These are phyloP conservation scores for Scaptomyza hsui DNA, from an alignment of 1,140 invertebrate species.

Conservation along the genomic window DNA sequence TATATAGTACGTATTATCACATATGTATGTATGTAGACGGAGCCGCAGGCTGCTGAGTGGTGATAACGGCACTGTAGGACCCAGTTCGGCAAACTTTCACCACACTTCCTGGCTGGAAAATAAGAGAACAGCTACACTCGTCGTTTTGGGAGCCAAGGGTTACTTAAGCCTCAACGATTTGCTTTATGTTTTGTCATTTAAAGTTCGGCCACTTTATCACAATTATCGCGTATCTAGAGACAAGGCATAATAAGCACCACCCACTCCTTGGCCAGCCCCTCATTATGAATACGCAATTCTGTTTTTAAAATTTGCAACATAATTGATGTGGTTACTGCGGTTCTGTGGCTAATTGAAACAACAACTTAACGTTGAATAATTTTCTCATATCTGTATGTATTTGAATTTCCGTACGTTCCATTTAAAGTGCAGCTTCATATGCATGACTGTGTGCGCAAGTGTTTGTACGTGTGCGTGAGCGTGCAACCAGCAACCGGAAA, in stretches of 20 bases:
- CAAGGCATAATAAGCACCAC: not conserved
- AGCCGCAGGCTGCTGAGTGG: not conserved
- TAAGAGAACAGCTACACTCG: not conserved
- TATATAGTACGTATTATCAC: not conserved
- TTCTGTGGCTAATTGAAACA: constrained; percentile 71
- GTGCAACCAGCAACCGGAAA: constrained; percentile 55
- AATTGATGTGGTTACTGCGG: constrained; percentile 73
- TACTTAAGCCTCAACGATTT: constrained; percentile 10
- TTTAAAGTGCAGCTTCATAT: constrained; percentile 59
- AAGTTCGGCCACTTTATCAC: constrained; percentile 42
- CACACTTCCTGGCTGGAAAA: constrained; percentile 22
- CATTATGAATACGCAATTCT: constrained; percentile 25
- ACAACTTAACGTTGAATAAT: constrained; percentile 44
- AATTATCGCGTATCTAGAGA: constrained; percentile 39
- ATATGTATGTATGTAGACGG: not conserved
- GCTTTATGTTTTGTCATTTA: constrained; percentile 32
- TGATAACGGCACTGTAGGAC: constrained; percentile 1
- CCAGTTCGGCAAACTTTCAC: not conserved
- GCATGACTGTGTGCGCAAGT: constrained; percentile 22
- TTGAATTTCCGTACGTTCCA: constrained; percentile 26
- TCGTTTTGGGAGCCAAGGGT: not conserved
- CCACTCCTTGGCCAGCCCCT: not conserved
- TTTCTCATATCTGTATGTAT: not conserved
- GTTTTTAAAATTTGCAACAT: constrained; percentile 65
- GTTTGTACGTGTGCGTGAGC: constrained; percentile 16